Conservation (phyloP, 2,797 vertebrate genomes). For the Nyctibius grandis region DNA sequence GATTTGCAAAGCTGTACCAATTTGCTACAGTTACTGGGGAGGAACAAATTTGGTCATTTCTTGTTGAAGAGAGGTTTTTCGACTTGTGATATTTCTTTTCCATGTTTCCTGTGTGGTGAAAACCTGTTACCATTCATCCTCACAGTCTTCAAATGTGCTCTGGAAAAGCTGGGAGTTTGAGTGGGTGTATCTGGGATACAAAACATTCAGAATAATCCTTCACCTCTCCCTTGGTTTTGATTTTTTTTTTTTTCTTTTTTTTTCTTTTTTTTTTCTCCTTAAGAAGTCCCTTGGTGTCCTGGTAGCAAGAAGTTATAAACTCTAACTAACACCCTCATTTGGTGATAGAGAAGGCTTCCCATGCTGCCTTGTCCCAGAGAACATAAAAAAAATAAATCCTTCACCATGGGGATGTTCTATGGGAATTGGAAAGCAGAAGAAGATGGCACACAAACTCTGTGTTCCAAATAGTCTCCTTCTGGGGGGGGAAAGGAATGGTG, state of each 20-base stretch:
- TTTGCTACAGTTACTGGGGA: not conserved
- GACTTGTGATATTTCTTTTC: not conserved
- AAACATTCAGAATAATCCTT: not conserved
- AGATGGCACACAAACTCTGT: not conserved
- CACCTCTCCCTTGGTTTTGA: not conserved
- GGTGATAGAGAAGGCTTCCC: not conserved
- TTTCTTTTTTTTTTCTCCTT: too few species aligned
- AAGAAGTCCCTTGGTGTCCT: not conserved
- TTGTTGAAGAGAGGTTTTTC: not conserved
- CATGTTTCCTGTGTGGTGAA: not conserved
- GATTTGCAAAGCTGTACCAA: not conserved
- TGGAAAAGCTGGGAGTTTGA: not conserved
- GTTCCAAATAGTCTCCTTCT: not conserved
- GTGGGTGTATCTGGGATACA: not conserved
- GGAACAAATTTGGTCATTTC: constrained; percentile 22
- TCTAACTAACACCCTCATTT: not conserved
- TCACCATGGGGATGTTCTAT: not conserved
- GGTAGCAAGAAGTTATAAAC: not conserved
- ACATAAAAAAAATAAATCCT: not conserved
- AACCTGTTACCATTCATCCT: not conserved
- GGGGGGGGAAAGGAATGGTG: fast-evolving
- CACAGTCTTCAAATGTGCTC: not conserved
- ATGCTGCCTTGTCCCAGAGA: not conserved
- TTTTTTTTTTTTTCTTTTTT: not conserved
- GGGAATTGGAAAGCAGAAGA: not conserved